Evolutionary conservation across 2,113 vertebrate species (phyloP).

Genomic region (Phocoena sinus): DNA sequence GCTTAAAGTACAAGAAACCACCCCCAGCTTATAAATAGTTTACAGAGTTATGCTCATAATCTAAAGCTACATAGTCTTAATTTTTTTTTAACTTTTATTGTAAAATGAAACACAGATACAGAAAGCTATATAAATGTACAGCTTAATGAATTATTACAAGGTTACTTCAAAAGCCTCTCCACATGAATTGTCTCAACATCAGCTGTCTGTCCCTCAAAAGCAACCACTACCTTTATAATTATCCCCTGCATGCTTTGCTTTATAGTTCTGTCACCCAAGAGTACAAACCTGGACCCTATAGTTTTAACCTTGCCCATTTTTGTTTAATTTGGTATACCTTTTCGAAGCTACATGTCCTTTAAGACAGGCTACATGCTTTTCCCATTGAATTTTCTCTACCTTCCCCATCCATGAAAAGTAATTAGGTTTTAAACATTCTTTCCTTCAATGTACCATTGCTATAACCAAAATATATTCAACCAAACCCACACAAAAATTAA

Average conservation of each 20-base stretch:
- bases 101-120: neutral
- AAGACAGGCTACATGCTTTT: neutral
- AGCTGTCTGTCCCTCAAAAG: neutral
- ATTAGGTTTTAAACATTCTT: neutral
- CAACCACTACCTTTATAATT: neutral
- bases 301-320: neutral
- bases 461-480: slow-evolving; percentile 17
- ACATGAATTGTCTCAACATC: neutral
- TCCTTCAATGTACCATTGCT: neutral
- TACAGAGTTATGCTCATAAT: neutral
- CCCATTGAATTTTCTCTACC: neutral
- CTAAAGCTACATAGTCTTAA: neutral
- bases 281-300: neutral
- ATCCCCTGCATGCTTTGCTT: neutral
- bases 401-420: neutral
- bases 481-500: slow-evolving; percentile 44
- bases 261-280: neutral
- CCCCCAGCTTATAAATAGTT: neutral
- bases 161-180: neutral
- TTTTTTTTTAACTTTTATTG: neutral
- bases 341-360: neutral
- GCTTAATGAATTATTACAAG: neutral
- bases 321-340: neutral
- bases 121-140: neutral
- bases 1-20: neutral